Evolutionary conservation across 2,113 vertebrate genomes (phyloP), one percentile per base, ranked within the genome.

Genomic region (Tor tambroides): DNA sequence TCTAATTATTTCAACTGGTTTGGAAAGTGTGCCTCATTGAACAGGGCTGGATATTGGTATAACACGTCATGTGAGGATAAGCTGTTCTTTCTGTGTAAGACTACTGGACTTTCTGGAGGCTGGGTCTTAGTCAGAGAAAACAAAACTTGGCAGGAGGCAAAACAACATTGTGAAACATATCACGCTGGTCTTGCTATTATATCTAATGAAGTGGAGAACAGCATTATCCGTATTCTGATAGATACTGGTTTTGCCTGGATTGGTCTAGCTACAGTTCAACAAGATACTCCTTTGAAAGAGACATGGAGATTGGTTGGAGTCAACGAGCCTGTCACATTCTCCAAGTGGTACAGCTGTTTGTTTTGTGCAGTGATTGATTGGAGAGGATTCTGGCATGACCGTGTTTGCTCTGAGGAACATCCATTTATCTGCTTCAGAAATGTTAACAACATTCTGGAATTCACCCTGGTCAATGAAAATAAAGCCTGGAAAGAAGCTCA

Each of bases 301-400:
- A 80, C 78, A 32, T 80, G 78, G 56, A 61, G 56, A 41, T 80
- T 32, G 78, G 4, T 38, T 41, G 35, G 35, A 1, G 19, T 15
- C 32, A 23, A 80, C 2, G 1, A 15, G 54, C 21, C 78, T n/a
- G 2, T 61, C 10, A 26, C 10, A n/a, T 80, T 2, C 54, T 80
- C 78, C 19, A 12, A 1, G 21, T 80, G 32, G 54, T 61, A 4
- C 12, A 38, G 2, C 32, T 0, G 3, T 23, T 80, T 80, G 1
- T 61, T 80, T 41, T 80, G 78, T 15, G 11, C 54, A 17, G 78
- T 38, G 23, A 61, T 59, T 9, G 54, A 80, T 56, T 38, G 21
- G 32, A 80, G 26, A 23, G 78, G 78, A 35, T 61, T n/a, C 54
- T 80, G 78, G 78, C 32, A 80, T 80, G 78, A 41, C 54, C 11